Percentiles rank a stretch among this genome's conserved stretches.
These are phyloP conservation scores for Ceyx erithaca DNA, from an alignment of 2,797 vertebrate genomes.

Conservation along the genomic window DNA sequence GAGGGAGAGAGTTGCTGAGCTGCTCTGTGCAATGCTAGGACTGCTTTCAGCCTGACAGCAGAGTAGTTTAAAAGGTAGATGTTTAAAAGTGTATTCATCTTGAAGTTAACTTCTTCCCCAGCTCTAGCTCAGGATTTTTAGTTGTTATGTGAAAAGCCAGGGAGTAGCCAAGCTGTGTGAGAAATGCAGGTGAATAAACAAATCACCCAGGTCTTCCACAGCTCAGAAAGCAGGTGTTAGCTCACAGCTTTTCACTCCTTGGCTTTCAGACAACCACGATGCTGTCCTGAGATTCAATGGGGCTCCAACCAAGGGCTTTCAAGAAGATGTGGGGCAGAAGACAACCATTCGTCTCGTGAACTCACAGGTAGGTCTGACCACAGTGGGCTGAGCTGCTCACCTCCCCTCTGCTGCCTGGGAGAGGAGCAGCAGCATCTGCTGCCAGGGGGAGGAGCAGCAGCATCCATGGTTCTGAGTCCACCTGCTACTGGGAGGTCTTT, in stretches of 20 bases:
- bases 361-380: slow-evolving; percentile 79
- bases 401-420: neutral
- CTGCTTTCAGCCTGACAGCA: neutral
- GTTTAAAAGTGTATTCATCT: neutral
- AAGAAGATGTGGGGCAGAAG: slow-evolving; percentile 81
- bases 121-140: neutral
- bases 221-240: fast-evolving
- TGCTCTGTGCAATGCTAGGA: neutral
- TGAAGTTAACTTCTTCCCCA: neutral
- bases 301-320: slow-evolving; percentile 78
- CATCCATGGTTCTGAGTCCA: fast-evolving
- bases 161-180: neutral
- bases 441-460: neutral
- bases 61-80: neutral
- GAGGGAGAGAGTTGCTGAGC: neutral
- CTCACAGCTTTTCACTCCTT: neutral
- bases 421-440: neutral
- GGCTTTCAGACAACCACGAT: slow-evolving; percentile 81
- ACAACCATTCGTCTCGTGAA: slow-evolving; percentile 85
- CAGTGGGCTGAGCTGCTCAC: fast-evolving
- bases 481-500: neutral
- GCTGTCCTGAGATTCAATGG: slow-evolving; percentile 82
- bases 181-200: neutral
- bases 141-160: neutral
- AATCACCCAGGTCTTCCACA: neutral